phyloP scores from a whole-genome alignment of 2,888 invertebrate species.

The Lepidocyrtinus sp. region DNA sequence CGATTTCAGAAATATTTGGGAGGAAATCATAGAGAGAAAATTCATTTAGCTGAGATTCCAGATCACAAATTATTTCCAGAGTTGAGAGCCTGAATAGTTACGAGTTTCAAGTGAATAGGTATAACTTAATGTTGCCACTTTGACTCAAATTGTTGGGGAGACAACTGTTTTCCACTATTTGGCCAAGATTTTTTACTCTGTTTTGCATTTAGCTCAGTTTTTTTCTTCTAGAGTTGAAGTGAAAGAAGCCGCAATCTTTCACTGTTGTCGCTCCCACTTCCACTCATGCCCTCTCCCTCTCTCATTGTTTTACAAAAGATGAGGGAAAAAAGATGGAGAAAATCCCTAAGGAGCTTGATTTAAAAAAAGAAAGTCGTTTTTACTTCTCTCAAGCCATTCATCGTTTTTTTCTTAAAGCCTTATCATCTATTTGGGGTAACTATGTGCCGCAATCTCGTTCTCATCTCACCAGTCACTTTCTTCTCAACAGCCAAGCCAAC shows the following conservation, averaged over 20 bases:
- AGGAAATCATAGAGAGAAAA: background rate
- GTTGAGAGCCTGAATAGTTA: no score
- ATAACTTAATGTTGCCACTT: no score
- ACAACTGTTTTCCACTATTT: background rate
- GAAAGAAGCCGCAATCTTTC: constrained; percentile 53
- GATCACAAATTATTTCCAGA: no score
- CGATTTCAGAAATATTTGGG: background rate
- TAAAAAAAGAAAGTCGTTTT: constrained; percentile 48
- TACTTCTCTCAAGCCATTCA: constrained; percentile 43
- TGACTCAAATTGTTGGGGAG: no score
- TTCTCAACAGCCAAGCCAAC: constrained; percentile 44
- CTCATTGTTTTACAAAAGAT: constrained; percentile 53
- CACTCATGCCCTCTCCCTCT: constrained; percentile 9
- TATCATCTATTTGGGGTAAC: constrained; percentile 51
- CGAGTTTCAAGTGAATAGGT: no score
- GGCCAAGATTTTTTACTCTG: background rate
- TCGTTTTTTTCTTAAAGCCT: constrained; percentile 58
- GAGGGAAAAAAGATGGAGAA: constrained; percentile 53
- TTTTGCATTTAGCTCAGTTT: background rate
- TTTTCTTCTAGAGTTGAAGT: background rate
- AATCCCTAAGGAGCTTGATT: constrained; percentile 57
- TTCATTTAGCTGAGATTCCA: constrained; percentile 5
- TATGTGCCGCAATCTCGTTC: constrained; percentile 53
- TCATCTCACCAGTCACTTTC: constrained; percentile 49
- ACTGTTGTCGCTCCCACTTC: constrained; percentile 43